These are phyloP conservation scores for Iselma pallidipennis DNA, from an alignment of 2,888 invertebrate genomes.

Conservation along the genomic window DNA sequence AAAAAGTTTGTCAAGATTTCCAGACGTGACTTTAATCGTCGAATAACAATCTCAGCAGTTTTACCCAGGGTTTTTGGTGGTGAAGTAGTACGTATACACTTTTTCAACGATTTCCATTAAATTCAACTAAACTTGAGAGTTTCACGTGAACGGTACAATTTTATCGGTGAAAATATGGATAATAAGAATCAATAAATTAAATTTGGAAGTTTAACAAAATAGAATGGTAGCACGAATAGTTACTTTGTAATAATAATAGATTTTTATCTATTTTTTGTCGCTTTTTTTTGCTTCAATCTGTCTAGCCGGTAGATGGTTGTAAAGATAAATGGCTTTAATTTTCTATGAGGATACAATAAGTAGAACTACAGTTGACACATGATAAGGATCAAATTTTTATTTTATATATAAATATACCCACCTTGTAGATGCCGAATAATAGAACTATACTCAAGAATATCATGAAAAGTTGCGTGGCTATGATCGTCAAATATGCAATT, in stretches of 20 bases:
- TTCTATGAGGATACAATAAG: neutral
- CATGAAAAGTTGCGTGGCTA: slow-evolving; percentile 80
- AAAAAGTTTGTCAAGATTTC: neutral
- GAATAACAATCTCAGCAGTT: neutral
- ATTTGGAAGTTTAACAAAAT: too few species aligned
- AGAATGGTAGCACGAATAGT: too few species aligned
- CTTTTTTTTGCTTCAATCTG: too few species aligned
- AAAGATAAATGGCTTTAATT: too few species aligned
- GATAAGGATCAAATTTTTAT: too few species aligned
- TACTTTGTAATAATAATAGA: too few species aligned
- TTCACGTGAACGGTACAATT: neutral
- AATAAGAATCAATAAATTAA: too few species aligned
- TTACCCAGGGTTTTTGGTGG: neutral
- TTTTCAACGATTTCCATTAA: neutral
- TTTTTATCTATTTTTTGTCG: too few species aligned
- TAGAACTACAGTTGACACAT: too few species aligned
- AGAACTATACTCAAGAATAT: slow-evolving; percentile 72
- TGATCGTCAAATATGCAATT: slow-evolving; percentile 78
- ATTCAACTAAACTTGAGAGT: neutral
- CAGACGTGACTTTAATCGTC: neutral
- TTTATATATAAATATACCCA: slow-evolving; percentile 60
- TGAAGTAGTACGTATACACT: neutral
- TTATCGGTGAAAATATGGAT: too few species aligned
- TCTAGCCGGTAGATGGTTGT: too few species aligned
- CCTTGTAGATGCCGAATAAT: slow-evolving; percentile 76